A percentile compares a stretch with the other conserved stretches of the same genome.
Conservation (phyloP, 1,140 invertebrate species). For the Zophobas atratus region DNA sequence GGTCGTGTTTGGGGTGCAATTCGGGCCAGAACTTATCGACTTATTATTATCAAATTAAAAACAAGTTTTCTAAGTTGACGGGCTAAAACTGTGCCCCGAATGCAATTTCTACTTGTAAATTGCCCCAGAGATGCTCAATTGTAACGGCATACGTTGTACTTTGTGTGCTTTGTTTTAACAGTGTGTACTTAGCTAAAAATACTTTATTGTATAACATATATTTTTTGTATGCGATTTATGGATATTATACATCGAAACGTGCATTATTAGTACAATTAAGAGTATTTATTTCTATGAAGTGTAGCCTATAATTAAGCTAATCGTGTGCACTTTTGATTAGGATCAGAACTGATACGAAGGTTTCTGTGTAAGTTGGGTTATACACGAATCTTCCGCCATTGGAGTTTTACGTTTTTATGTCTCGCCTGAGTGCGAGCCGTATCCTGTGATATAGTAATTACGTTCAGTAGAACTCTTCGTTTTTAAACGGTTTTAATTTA, state of each 20-base stretch:
- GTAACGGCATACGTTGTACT: background rate
- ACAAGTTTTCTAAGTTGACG: too few relatives aligned
- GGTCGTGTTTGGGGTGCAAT: too few relatives aligned
- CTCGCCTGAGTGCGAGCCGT: background rate
- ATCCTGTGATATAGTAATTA: conserved; percentile 15
- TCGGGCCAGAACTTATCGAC: too few relatives aligned
- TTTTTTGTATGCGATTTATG: conserved; percentile 33
- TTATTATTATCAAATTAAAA: too few relatives aligned
- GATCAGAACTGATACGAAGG: background rate
- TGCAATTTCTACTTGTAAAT: too few relatives aligned
- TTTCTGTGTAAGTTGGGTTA: too few relatives aligned
- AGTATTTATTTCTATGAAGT: background rate
- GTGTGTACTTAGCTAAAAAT: conserved; percentile 4
- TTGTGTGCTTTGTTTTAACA: background rate
- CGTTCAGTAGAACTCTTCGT: background rate
- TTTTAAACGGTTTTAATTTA: conserved; percentile 44
- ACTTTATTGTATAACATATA: background rate
- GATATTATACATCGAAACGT: conserved; percentile 49
- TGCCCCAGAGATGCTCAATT: background rate
- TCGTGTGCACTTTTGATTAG: conserved; percentile 14
- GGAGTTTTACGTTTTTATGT: background rate
- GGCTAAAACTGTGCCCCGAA: too few relatives aligned
- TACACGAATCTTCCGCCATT: background rate
- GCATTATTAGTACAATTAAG: conserved; percentile 44
- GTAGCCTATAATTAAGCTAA: background rate